Evolutionary conservation across 2,113 vertebrate species (phyloP), one percentile per base, ranked within the genome.

Genomic region (Symphodus melops): DNA sequence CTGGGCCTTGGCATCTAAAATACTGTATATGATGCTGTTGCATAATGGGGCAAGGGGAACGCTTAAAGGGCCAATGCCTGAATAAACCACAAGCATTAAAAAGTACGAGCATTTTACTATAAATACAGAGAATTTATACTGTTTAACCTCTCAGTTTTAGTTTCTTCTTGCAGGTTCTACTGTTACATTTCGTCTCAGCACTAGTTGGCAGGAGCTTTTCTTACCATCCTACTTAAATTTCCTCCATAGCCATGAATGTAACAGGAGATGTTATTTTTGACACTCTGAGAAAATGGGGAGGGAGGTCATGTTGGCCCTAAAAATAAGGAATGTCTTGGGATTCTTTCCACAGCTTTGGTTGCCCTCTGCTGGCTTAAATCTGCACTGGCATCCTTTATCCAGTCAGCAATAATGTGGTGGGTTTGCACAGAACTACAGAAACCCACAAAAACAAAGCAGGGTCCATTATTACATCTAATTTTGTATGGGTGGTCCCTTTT

Each of bases 241-340:
- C 90, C 72, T 80, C 71, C 65, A 69, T 71, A 85, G 82, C 81
- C 79, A 73, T 88, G 88, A 86, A 88, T 78, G 91, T 92, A 91
- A 92, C 49, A 17, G 72, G 88, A 92, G 82, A 88, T 91, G 87
- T 92, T 93, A 87, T 92, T 92, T 93, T 88, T 92, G 87, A 91
- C 91, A 89, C 87, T 83, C 52, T 56, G 80, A 84, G 82, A 88
- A 89, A 84, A 72, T 7, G 56, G 39, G 69, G 82, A 78, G 86
- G 85, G 76, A 76, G 80, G 67, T 79, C 84, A 68, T 48, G 69
- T 66, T 78, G 80, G 76, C 72, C 73, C 48, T 51, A 51, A n/a
- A n/a, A 51, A 51, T 63, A 68, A 75, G 85, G 80, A 88, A 25
- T 41, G 55, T 66, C 55, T 72, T 41, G 61, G 72, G 65, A 83